Percentiles rank a stretch among this genome's conserved stretches.
Conservation (phyloP, 2,888 invertebrate species). For the Petrophora chlorosata region DNA sequence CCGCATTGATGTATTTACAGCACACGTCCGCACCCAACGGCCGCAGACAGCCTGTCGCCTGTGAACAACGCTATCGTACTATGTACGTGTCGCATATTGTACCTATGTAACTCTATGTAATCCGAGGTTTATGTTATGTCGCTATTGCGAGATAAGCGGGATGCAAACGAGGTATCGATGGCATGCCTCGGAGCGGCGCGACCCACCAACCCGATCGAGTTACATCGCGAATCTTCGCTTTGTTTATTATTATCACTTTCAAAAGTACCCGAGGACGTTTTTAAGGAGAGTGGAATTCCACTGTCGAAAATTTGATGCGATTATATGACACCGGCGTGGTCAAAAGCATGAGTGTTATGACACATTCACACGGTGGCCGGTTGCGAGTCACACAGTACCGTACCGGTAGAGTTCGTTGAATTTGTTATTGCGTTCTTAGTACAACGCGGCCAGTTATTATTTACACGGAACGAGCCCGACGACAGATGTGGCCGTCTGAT, state of each 20-base stretch:
- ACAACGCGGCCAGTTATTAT: slow-evolving; percentile 75
- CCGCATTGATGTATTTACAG: slow-evolving; percentile 64
- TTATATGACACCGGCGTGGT: slow-evolving; percentile 72
- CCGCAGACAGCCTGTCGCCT: slow-evolving; percentile 82
- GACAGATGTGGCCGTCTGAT: slow-evolving; percentile 69
- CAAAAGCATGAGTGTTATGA: slow-evolving; percentile 68
- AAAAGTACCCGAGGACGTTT: slow-evolving; percentile 51
- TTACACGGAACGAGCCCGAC: slow-evolving; percentile 66
- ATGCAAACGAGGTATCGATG: slow-evolving; percentile 38
- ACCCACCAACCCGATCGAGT: slow-evolving; percentile 45
- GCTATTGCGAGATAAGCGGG: slow-evolving; percentile 62
- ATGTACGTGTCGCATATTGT: slow-evolving; percentile 65
- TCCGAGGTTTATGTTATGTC: slow-evolving; percentile 66
- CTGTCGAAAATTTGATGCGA: slow-evolving; percentile 67
- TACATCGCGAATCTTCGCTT: slow-evolving; percentile 50
- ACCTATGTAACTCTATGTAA: slow-evolving; percentile 69
- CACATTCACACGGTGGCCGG: slow-evolving; percentile 80
- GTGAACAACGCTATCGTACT: slow-evolving; percentile 76
- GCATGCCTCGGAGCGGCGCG: slow-evolving; percentile 36
- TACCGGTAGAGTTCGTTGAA: slow-evolving; percentile 83
- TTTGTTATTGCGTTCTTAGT: slow-evolving; percentile 82
- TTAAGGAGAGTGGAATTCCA: slow-evolving; percentile 61
- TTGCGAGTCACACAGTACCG: slow-evolving; percentile 77
- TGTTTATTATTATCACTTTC: slow-evolving; percentile 46
- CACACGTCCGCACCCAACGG: slow-evolving; percentile 70